Evolutionary conservation across 23 tunicate genomes (phyloP).

Genomic region (Clavelina lepadiformis): DNA sequence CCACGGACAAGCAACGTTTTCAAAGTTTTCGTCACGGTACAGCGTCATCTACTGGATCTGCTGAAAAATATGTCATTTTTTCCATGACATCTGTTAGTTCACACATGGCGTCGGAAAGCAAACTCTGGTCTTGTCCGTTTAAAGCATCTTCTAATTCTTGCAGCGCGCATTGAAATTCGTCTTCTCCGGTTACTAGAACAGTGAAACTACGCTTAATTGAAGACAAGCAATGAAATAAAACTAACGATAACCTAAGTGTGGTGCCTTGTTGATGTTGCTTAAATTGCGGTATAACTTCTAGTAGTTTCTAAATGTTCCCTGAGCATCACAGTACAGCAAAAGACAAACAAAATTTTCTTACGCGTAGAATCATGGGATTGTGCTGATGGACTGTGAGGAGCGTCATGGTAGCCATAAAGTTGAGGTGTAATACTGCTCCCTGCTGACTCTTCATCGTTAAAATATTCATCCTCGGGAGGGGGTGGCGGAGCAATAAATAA

Average conservation of each 20-base stretch:
- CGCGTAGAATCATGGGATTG: conserved; percentile 21
- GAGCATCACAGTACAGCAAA: too few relatives aligned
- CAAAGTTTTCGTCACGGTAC: too few relatives aligned
- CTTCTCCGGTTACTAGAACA: too few relatives aligned
- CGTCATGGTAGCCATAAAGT: too few relatives aligned
- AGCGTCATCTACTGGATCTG: conserved; percentile 24
- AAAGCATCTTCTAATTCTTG: conserved; percentile 77
- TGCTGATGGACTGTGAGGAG: background rate
- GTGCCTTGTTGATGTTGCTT: too few relatives aligned
- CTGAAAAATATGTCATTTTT: conserved; percentile 65
- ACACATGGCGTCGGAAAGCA: conserved; percentile 57
- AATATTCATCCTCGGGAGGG: conserved; percentile 50
- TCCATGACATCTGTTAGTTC: conserved; percentile 90
- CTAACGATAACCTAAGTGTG: too few relatives aligned
- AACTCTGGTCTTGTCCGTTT: conserved; percentile 40
- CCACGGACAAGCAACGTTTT: too few relatives aligned
- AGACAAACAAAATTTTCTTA: too few relatives aligned
- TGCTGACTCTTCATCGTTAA: conserved; percentile 6
- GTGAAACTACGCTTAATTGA: too few relatives aligned
- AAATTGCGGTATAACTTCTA: too few relatives aligned
- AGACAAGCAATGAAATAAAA: too few relatives aligned
- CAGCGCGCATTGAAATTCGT: conserved; percentile 54
- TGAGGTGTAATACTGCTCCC: background rate
- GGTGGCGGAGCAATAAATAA: conserved; percentile 87
- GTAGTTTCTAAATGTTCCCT: too few relatives aligned